These are phyloP conservation scores for Picus viridis DNA, from an alignment of 2,797 vertebrate genomes.

Conservation along the genomic window DNA sequence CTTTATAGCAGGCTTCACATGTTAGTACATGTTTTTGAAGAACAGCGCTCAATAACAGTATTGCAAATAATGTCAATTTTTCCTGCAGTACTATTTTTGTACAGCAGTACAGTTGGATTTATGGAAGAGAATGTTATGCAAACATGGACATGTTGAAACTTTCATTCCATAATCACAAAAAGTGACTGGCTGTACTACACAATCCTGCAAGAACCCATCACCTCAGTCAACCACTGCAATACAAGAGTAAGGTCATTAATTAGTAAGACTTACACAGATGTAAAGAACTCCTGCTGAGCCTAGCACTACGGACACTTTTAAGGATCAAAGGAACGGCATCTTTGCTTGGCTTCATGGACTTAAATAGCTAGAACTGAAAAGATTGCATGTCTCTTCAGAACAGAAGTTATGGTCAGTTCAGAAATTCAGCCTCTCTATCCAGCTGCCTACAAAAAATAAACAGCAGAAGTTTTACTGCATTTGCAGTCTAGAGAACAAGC, in stretches of 20 bases:
- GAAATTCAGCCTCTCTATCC: neutral
- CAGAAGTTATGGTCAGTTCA: neutral
- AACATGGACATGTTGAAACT: neutral
- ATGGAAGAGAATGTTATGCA: neutral
- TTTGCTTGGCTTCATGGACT: neutral
- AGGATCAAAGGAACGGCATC: neutral
- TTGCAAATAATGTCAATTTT: neutral
- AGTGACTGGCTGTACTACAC: neutral
- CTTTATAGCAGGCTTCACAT: neutral
- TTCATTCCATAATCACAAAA: neutral
- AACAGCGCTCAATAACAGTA: neutral
- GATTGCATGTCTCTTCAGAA: accelerated
- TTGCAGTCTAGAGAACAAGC: neutral
- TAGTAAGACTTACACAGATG: accelerated
- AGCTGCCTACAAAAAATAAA: neutral
- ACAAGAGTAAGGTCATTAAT: neutral
- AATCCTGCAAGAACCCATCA: neutral
- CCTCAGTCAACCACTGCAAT: neutral
- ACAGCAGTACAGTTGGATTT: neutral
- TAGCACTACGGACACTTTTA: accelerated
- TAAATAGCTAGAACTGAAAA: neutral
- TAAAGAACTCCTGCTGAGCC: neutral
- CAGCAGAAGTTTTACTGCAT: neutral
- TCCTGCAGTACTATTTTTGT: neutral
- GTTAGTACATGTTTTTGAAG: neutral